Evolutionary conservation across 1,140 invertebrate genomes (phyloP), one percentile per base, ranked within the genome.

Genomic region (Procambarus virginalis): DNA sequence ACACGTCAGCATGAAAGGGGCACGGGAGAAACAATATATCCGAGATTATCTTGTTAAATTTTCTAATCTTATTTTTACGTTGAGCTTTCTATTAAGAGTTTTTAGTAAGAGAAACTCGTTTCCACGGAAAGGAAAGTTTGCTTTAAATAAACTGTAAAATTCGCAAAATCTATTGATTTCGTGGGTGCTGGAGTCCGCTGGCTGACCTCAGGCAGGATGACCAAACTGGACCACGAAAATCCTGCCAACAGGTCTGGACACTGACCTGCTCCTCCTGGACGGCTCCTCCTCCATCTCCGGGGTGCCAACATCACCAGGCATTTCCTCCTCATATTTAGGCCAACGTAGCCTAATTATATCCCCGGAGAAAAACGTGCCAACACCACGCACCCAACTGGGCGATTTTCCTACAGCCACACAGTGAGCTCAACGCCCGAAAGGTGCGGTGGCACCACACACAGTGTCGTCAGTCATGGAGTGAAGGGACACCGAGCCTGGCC

Each of bases 321-420:
- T 83, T 83, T 83, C 80, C 80, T 49, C 68, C 58, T 12, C 17
- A 83, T 34, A 83, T 83, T 68, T 83, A 83, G 80, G 58, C 55
- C 80, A 83, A 68, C 46, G 80, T 68, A 83, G 60, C 60, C 80
- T 83, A 83, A 83, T 83, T 68, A 83, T 83, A 3, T 83, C 55
- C 55, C 51, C 58, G 34, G 4, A 60, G 60, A 10, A 68, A 45
- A 34, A 10, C 20, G 60, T 68, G 55, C 55, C 45, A 83, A 64
- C 46, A 48, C 60, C 1, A 9, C 45, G 45, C 45, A 3, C 22
- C 45, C 34, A 34, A 0, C 46, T 68, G 80, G 55, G 9, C 48
- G 58, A 68, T 83, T 68, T 68, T 48, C 46, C n/a, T 46, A 46
- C 45, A 3, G 22, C 4, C 60, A 22, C 34, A 60, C 10, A 55